Evolutionary conservation across 2,113 vertebrate genomes (phyloP).

Genomic region (Carassius carassius): DNA sequence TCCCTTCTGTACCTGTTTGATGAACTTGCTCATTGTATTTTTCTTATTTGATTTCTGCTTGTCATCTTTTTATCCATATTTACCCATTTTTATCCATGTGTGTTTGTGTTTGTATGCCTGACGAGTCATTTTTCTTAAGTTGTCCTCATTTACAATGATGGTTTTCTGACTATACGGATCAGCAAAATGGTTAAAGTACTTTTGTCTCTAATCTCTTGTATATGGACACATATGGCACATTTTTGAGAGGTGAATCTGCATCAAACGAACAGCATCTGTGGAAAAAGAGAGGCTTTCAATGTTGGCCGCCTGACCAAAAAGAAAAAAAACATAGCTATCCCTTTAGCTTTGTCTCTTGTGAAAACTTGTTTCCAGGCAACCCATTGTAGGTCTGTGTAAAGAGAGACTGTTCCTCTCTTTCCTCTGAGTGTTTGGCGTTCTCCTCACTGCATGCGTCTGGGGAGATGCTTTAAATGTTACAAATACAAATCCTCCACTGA

Average conservation of each 20-base stretch:
- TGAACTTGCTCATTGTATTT: conserved; percentile 61
- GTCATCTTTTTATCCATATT: conserved; percentile 66
- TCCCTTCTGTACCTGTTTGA: conserved; percentile 59
- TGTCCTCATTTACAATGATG: conserved; percentile 62
- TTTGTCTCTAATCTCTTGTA: conserved; percentile 31
- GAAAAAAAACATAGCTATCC: conserved; percentile 20
- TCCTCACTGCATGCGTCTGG: conserved; percentile 47
- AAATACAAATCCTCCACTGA: conserved; percentile 23
- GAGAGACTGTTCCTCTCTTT: conserved; percentile 31
- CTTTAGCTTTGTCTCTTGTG: conserved; percentile 43
- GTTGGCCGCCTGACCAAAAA: conserved; percentile 23
- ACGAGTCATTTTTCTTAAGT: conserved; percentile 55
- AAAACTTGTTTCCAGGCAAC: conserved; percentile 45
- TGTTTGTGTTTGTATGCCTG: conserved; percentile 71
- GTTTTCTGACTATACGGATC: conserved; percentile 28
- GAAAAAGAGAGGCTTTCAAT: conserved; percentile 14
- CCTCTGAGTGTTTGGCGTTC: conserved; percentile 49
- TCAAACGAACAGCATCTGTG: conserved; percentile 23
- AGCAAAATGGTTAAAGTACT: conserved; percentile 27
- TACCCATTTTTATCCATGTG: conserved; percentile 58
- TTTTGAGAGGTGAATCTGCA: conserved; percentile 31
- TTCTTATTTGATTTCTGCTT: conserved; percentile 51
- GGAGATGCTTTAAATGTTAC: conserved; percentile 34
- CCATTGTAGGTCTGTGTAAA: conserved; percentile 35
- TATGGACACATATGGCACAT: conserved; percentile 41